phyloP scores from a whole-genome alignment of 2,113 vertebrate species.

The Neotragus pygmaeus region DNA sequence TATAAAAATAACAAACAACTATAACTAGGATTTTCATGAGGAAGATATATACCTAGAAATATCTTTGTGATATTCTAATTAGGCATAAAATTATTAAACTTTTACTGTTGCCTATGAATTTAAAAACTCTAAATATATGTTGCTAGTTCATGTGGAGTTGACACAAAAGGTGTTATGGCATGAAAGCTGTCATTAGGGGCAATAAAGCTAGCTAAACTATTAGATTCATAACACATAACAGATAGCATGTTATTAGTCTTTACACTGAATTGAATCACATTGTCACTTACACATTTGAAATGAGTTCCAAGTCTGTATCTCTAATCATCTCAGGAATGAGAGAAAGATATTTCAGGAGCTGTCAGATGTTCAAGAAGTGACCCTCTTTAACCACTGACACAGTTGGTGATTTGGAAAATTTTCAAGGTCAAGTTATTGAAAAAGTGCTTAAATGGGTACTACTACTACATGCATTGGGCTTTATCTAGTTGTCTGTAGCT shows the following conservation, averaged over 20 bases:
- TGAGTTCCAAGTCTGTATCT: neutral
- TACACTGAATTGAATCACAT: neutral
- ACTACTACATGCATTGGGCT: neutral
- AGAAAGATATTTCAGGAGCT: neutral
- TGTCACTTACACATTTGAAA: neutral
- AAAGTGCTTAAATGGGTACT: neutral
- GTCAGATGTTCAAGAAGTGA: neutral
- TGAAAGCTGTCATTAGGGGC: neutral
- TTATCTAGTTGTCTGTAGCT: neutral
- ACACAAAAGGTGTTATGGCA: neutral
- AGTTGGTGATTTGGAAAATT: constrained; percentile 18
- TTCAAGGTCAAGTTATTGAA: constrained; percentile 69
- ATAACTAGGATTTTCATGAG: neutral
- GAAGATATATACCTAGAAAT: neutral
- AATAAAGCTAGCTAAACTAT: neutral
- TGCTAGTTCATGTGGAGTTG: neutral
- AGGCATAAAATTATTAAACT: neutral
- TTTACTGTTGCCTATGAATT: neutral
- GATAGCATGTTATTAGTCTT: neutral
- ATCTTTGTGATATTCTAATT: neutral
- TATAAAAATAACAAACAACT: neutral
- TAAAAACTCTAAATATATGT: neutral
- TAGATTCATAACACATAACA: neutral
- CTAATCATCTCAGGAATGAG: neutral
- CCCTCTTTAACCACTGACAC: neutral